Percentiles rank a stretch among this genome's conserved stretches.
Evolutionary conservation across 1,140 invertebrate genomes (phyloP).

Genomic region (Aplysia californica): DNA sequence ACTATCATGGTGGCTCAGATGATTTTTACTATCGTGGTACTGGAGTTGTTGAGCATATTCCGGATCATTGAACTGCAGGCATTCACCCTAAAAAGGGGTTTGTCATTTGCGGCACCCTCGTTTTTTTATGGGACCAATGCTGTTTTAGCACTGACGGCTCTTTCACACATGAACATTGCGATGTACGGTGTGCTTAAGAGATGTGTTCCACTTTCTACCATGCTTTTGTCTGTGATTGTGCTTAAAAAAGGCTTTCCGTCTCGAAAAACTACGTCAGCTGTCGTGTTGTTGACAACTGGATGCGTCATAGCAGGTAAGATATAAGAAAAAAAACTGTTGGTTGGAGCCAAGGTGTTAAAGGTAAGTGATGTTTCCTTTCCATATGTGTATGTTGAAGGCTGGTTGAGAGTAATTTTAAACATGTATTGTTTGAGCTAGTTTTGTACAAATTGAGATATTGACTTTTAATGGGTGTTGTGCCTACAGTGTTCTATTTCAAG

Average conservation of each 20-base stretch:
- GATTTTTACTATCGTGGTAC: slow-evolving; percentile 63
- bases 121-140: slow-evolving; percentile 69
- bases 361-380: no score
- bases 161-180: slow-evolving; percentile 72
- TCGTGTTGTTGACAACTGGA: slow-evolving; percentile 66
- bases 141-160: slow-evolving; percentile 67
- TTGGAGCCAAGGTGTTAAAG: no score
- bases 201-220: slow-evolving; percentile 69
- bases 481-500: no score
- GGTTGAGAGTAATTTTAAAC: no score
- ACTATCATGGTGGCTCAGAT: slow-evolving; percentile 69
- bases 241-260: slow-evolving; percentile 66
- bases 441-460: no score
- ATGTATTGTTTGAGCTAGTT: no score
- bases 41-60: slow-evolving; percentile 53
- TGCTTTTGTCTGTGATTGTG: slow-evolving; percentile 66
- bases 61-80: slow-evolving; percentile 57
- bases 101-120: slow-evolving; percentile 65
- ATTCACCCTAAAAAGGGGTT: slow-evolving; percentile 62
- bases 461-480: no score
- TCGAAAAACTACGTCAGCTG: slow-evolving; percentile 58
- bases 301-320: slow-evolving; percentile 69
- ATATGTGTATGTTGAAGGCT: no score
- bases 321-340: no score
- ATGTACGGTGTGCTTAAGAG: slow-evolving; percentile 72